Evolutionary conservation across 1,140 invertebrate species (phyloP).

Genomic region (Drosophila equinoxialis): DNA sequence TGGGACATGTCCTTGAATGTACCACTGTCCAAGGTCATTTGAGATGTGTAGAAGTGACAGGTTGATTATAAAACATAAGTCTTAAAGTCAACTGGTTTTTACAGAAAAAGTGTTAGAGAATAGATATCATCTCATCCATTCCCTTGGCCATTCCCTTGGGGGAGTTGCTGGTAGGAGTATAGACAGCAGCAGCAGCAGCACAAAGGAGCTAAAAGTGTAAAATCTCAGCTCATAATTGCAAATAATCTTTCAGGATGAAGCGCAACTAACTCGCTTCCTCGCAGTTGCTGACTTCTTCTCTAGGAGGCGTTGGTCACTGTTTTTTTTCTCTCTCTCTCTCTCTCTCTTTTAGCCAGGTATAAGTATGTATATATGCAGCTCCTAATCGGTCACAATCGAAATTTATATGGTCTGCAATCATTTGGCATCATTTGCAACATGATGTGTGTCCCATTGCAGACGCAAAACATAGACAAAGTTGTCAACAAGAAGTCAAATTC

Average conservation of each 20-base stretch:
- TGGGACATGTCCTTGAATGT: constrained; percentile 59
- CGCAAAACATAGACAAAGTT: constrained; percentile 50
- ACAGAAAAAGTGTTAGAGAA: constrained; percentile 26
- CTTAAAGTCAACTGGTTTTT: constrained; percentile 54
- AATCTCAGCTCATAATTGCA: constrained; percentile 74
- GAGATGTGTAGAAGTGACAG: constrained; percentile 37
- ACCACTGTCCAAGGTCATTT: constrained; percentile 48
- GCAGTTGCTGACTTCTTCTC: constrained; percentile 32
- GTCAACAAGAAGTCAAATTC: constrained; percentile 68
- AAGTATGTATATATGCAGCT: not conserved
- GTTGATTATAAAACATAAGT: constrained; percentile 62
- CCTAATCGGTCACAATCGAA: constrained; percentile 73
- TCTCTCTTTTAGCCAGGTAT: constrained; percentile 16
- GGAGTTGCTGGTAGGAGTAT: constrained; percentile 15
- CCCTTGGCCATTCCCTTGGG: constrained; percentile 3
- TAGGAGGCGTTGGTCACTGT: constrained; percentile 25
- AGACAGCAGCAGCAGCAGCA: constrained; percentile 2
- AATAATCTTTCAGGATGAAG: constrained; percentile 68
- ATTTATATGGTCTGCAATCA: constrained; percentile 80
- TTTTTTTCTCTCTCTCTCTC: not conserved
- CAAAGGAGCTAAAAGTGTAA: constrained; percentile 50
- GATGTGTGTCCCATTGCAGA: constrained; percentile 17
- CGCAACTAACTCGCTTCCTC: constrained; percentile 53
- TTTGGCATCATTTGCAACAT: constrained; percentile 77
- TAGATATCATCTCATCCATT: constrained; percentile 10